phyloP scores from a whole-genome alignment of 2,113 vertebrate species.

The Budorcas taxicolor region DNA sequence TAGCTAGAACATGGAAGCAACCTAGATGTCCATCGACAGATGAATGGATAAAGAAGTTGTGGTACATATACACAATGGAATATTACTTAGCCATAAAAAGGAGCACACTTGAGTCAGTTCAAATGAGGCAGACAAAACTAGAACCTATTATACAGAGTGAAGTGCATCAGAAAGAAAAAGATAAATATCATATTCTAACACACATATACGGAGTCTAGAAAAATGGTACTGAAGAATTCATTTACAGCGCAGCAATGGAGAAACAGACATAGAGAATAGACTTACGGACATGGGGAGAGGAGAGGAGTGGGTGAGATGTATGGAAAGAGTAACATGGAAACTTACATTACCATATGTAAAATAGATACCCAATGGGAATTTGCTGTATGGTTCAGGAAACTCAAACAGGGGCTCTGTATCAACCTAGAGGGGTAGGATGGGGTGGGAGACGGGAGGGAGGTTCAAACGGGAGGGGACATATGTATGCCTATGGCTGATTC shows the following conservation, averaged over 20 bases:
- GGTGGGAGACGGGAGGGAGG: background rate
- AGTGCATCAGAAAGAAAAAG: background rate
- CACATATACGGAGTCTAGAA: background rate
- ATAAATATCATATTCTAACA: background rate
- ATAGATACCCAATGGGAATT: background rate
- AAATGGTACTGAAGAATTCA: background rate
- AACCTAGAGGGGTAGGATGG: background rate
- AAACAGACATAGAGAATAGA: background rate
- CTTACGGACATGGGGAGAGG: background rate
- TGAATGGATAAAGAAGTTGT: background rate
- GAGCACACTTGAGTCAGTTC: background rate
- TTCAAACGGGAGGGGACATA: background rate
- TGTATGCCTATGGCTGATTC: background rate
- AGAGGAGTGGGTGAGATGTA: rapidly evolving
- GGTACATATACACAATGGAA: background rate
- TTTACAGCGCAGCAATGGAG: background rate
- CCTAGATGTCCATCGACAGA: background rate
- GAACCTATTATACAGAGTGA: background rate
- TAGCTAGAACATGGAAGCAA: background rate
- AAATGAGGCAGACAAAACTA: background rate
- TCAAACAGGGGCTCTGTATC: background rate
- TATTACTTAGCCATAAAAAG: background rate
- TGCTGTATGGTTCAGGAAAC: background rate
- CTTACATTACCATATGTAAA: background rate
- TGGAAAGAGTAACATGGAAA: background rate